Evolutionary conservation across 2,888 invertebrate genomes (phyloP).

Genomic region (Monopis laevigella): DNA sequence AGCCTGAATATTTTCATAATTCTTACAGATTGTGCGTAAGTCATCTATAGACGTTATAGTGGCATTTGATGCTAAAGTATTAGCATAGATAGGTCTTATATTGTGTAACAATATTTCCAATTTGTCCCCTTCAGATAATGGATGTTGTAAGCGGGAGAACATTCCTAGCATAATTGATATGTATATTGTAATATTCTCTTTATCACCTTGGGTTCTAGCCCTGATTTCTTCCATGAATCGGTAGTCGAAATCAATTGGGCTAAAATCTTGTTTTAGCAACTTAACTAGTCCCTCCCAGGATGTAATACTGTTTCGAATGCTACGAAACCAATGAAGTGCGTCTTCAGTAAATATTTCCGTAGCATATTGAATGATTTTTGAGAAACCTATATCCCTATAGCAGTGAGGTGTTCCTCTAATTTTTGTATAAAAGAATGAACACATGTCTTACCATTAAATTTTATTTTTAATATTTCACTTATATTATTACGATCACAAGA

Average conservation of each 20-base stretch:
- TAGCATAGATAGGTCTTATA: too few relatives aligned
- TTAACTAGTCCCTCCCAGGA: conserved; percentile 3
- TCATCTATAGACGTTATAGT: too few relatives aligned
- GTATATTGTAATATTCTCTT: conserved; percentile 17
- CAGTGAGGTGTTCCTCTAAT: not conserved
- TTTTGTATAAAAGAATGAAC: not conserved
- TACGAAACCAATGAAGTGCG: too few relatives aligned
- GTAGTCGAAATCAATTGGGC: conserved; percentile 7
- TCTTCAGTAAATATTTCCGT: not conserved
- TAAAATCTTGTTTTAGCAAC: too few relatives aligned
- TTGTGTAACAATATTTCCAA: conserved; percentile 9
- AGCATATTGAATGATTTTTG: not conserved
- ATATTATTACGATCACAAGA: not conserved
- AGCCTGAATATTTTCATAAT: too few relatives aligned
- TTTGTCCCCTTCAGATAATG: conserved; percentile 1
- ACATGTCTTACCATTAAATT: not conserved
- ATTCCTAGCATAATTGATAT: conserved; percentile 18
- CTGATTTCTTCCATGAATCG: conserved; percentile 18
- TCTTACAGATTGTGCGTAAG: too few relatives aligned
- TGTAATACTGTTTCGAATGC: not conserved
- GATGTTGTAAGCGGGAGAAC: conserved; percentile 11
- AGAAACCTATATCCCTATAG: not conserved
- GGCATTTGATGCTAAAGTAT: too few relatives aligned
- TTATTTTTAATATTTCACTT: not conserved
- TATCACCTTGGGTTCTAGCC: too few relatives aligned